These are phyloP conservation scores for Odontocolon sp. DNA, from an alignment of 2,888 invertebrate species.

Conservation along the genomic window DNA sequence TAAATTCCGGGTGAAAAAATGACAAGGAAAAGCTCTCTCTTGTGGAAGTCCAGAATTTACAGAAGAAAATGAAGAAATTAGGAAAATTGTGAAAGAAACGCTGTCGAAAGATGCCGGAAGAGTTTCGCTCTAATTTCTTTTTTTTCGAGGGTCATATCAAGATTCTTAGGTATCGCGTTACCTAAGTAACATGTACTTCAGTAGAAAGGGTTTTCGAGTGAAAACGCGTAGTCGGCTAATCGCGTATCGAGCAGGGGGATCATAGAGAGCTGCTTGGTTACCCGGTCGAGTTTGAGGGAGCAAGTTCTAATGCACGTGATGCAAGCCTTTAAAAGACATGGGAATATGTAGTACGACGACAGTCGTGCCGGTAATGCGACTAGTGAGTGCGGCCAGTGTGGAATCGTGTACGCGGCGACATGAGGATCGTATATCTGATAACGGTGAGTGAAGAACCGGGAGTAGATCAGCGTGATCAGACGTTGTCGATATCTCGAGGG, in stretches of 20 bases:
- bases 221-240: constrained; percentile 31
- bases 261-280: constrained; percentile 20
- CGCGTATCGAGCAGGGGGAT: constrained; percentile 8
- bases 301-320: constrained; percentile 43
- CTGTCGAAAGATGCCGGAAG: background rate
- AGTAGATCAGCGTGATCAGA: background rate
- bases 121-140: constrained; percentile 19
- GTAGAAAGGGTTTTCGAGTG: constrained; percentile 20
- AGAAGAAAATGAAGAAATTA: background rate
- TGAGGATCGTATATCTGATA: constrained; percentile 72
- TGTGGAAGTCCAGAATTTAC: no score
- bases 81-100: background rate
- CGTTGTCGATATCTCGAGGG: constrained; percentile 2
- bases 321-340: constrained; percentile 74
- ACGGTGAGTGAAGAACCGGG: constrained; percentile 70
- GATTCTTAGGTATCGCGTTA: background rate
- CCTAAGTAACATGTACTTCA: background rate
- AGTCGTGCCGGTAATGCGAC: constrained; percentile 68
- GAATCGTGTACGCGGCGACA: constrained; percentile 65
- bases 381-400: constrained; percentile 67
- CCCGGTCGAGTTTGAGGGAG: constrained; percentile 32
- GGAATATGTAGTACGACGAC: constrained; percentile 62
- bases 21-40: no score
- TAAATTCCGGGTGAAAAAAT: no score
- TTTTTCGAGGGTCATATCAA: constrained; percentile 1